Evolutionary conservation across 2,113 vertebrate genomes (phyloP).

Genomic region (Lophura nycthemera): DNA sequence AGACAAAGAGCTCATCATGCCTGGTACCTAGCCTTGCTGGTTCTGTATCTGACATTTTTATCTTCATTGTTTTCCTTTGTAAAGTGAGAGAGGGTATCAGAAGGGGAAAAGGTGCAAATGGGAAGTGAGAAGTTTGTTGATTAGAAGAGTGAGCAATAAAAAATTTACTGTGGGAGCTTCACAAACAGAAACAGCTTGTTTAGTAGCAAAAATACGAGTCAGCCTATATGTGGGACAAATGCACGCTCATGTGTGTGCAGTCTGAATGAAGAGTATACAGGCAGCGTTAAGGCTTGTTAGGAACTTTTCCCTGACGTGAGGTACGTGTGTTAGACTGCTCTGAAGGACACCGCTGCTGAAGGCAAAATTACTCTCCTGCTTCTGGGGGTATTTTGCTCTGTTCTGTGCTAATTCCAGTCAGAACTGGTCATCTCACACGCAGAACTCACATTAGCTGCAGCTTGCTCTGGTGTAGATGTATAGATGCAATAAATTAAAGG

Average conservation of each 20-base stretch:
- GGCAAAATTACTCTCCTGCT: not conserved
- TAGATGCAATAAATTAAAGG: not conserved
- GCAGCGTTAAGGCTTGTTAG: not conserved
- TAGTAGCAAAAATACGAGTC: not conserved
- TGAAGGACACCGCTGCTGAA: not conserved
- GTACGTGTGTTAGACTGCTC: not conserved
- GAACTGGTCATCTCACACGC: not conserved
- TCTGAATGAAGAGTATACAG: not conserved
- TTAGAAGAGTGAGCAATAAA: not conserved
- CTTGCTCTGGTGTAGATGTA: not conserved
- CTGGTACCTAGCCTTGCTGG: not conserved
- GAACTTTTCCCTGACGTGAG: not conserved
- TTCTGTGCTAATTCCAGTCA: not conserved
- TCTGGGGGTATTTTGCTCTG: not conserved
- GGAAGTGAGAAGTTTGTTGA: not conserved
- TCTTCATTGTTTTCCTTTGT: not conserved
- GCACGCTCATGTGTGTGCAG: not conserved
- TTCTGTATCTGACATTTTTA: not conserved
- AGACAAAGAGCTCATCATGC: not conserved
- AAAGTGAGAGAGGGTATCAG: not conserved
- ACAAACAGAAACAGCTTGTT: not conserved
- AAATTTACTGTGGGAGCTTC: not conserved
- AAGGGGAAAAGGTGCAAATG: not conserved
- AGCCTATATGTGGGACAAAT: fast-evolving
- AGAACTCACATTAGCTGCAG: not conserved